Evolutionary conservation across 2,888 invertebrate species (phyloP).

Genomic region (Dorcus hopei): DNA sequence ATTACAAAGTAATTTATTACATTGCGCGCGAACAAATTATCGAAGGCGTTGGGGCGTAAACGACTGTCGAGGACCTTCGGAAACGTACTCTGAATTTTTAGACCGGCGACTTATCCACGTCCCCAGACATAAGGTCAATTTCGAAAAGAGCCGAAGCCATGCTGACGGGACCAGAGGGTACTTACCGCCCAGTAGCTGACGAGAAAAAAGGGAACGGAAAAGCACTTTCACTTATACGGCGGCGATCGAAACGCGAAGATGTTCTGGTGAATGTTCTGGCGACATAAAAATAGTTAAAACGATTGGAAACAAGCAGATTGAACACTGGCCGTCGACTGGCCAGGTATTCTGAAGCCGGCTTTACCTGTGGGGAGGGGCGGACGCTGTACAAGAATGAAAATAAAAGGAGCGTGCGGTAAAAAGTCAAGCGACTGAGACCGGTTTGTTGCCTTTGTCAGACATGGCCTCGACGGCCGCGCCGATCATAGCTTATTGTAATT

Average conservation of each 20-base stretch:
- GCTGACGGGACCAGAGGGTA: neutral
- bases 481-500: constrained; percentile 40
- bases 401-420: constrained; percentile 30
- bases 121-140: too few relatives aligned
- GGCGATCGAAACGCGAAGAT: neutral
- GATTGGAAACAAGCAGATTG: constrained; percentile 22
- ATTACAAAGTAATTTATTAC: too few relatives aligned
- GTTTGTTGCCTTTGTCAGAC: constrained; percentile 30
- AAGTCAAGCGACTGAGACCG: constrained; percentile 30
- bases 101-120: too few relatives aligned
- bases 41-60: too few relatives aligned
- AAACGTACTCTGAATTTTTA: too few relatives aligned
- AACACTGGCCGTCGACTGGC: constrained; percentile 26
- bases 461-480: constrained; percentile 33
- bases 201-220: neutral
- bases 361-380: constrained; percentile 23
- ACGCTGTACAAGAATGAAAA: constrained; percentile 28
- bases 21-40: too few relatives aligned
- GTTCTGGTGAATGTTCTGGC: neutral
- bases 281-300: neutral
- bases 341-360: constrained; percentile 27
- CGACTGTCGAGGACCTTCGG: too few relatives aligned
- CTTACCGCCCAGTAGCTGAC: neutral
- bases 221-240: neutral
- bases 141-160: too few relatives aligned